Evolutionary conservation across 1,140 invertebrate species (phyloP).

Genomic region (Drosophila sp.): DNA sequence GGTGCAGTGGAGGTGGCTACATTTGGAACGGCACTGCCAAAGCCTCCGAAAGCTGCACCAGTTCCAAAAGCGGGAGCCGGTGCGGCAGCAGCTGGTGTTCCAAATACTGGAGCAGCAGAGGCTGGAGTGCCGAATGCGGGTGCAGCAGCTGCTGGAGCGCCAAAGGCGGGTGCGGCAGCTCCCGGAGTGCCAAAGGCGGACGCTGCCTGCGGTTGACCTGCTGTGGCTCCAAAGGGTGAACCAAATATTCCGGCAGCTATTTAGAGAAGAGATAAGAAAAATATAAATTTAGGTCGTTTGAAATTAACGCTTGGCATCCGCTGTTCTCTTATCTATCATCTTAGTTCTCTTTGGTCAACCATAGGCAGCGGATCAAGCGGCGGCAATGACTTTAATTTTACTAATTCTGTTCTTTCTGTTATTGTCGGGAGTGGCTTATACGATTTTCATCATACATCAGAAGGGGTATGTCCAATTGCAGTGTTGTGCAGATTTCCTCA

Average conservation of each 20-base stretch:
- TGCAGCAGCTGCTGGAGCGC: constrained; percentile 64
- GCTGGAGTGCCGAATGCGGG: constrained; percentile 35
- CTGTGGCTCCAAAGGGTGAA: constrained; percentile 73
- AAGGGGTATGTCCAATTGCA: constrained; percentile 48
- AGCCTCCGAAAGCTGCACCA: constrained; percentile 26
- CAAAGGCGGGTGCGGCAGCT: constrained; percentile 52
- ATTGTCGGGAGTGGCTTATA: constrained; percentile 32
- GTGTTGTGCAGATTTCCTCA: not conserved
- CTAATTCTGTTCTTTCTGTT: constrained; percentile 30
- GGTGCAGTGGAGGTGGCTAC: constrained; percentile 48
- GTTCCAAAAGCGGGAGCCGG: constrained; percentile 27
- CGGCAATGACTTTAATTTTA: constrained; percentile 34
- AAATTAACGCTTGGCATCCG: constrained; percentile 36
- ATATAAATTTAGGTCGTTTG: constrained; percentile 44
- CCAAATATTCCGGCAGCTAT: constrained; percentile 69
- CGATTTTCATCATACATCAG: constrained; percentile 49
- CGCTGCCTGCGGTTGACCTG: constrained; percentile 46
- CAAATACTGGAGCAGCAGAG: constrained; percentile 28
- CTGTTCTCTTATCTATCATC: constrained; percentile 40
- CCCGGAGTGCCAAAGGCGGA: constrained; percentile 72
- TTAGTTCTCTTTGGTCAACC: constrained; percentile 35
- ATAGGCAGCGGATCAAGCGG: constrained; percentile 4
- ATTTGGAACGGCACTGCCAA: constrained; percentile 44
- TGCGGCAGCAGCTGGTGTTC: constrained; percentile 39
- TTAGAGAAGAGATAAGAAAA: constrained; percentile 49